A percentile compares a stretch with the other conserved stretches of the same genome.
Evolutionary conservation across 2,113 vertebrate species (phyloP).

Genomic region (Dryoscopus gambensis): DNA sequence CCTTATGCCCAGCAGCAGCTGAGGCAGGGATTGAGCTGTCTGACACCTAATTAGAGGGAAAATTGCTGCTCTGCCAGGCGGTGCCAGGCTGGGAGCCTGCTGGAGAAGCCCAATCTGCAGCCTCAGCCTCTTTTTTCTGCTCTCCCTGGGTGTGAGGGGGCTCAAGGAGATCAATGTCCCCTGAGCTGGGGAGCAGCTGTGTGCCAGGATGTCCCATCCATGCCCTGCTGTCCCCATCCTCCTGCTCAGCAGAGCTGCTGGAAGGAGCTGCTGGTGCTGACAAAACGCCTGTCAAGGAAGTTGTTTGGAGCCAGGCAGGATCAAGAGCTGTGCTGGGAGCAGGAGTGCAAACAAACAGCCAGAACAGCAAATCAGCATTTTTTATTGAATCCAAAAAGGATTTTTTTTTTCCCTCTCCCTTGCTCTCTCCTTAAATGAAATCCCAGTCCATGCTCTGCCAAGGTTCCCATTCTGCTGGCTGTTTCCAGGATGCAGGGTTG

Average conservation of each 20-base stretch:
- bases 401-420: neutral
- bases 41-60: neutral
- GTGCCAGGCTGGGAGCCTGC: neutral
- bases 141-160: neutral
- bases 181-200: neutral
- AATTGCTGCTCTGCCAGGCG: neutral
- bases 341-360: conserved; percentile 8
- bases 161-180: neutral
- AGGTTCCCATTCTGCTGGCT: neutral
- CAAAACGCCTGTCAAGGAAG: neutral
- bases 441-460: neutral
- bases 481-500: neutral
- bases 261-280: neutral
- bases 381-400: neutral
- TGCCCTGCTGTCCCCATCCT: neutral
- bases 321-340: neutral
- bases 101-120: neutral
- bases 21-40: neutral
- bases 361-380: neutral
- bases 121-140: neutral
- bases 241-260: neutral
- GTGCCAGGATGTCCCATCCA: neutral
- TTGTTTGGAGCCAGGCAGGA: conserved; percentile 30
- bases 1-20: neutral
- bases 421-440: neutral